Percentiles rank a stretch among this genome's conserved stretches.
Evolutionary conservation across 2,888 invertebrate genomes (phyloP).

Genomic region (Leucania comma): DNA sequence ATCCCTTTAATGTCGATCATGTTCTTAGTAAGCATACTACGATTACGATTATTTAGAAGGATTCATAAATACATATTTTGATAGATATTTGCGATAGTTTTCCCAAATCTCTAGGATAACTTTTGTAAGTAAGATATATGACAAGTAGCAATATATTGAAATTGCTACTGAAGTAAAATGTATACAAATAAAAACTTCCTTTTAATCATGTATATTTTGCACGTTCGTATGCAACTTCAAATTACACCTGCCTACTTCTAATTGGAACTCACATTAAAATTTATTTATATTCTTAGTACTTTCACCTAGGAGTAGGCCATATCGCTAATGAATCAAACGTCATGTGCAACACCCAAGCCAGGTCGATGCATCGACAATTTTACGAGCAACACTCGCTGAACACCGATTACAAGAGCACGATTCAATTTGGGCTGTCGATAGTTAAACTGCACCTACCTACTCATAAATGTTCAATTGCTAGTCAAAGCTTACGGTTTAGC

Average conservation of each 20-base stretch:
- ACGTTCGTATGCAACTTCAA: too few relatives aligned
- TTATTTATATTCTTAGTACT: neutral
- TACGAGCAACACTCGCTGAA: constrained; percentile 55
- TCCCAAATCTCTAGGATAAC: too few relatives aligned
- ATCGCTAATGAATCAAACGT: constrained; percentile 13
- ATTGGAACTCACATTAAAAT: neutral
- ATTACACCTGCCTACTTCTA: neutral
- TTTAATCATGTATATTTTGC: too few relatives aligned
- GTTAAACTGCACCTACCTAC: constrained; percentile 48
- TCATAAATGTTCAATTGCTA: constrained; percentile 31
- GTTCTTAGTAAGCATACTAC: too few relatives aligned
- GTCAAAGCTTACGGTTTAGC: constrained; percentile 9
- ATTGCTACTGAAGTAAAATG: too few relatives aligned
- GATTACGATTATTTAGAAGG: too few relatives aligned
- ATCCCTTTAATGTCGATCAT: neutral
- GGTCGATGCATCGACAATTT: constrained; percentile 46
- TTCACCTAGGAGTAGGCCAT: neutral
- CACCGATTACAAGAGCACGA: constrained; percentile 64
- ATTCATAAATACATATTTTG: too few relatives aligned
- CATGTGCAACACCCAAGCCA: constrained; percentile 15
- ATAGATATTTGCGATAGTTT: too few relatives aligned
- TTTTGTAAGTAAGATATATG: too few relatives aligned
- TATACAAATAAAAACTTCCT: too few relatives aligned
- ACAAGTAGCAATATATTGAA: too few relatives aligned
- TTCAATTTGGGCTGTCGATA: constrained; percentile 63